These are phyloP conservation scores for Phylloscopus whistleri DNA, from an alignment of 2,113 vertebrate genomes.

Conservation along the genomic window DNA sequence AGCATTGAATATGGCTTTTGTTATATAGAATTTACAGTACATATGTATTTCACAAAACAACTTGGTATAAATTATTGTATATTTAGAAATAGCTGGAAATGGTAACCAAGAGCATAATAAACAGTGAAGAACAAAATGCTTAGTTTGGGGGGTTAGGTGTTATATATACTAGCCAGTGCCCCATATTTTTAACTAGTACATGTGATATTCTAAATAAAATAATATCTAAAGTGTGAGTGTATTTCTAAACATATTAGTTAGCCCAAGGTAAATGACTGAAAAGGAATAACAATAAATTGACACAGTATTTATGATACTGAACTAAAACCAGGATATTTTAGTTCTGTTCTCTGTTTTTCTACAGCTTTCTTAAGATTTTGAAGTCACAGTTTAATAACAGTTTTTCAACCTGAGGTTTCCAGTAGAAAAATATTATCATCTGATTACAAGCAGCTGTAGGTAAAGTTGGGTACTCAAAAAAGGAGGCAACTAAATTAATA, in stretches of 20 bases:
- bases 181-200: not conserved
- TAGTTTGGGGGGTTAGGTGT: not conserved
- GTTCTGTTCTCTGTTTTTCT: not conserved
- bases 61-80: not conserved
- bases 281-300: not conserved
- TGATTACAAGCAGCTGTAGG: not conserved
- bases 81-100: slow-evolving; percentile 11
- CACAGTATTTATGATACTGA: not conserved
- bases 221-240: not conserved
- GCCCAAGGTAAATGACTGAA: not conserved
- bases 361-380: not conserved
- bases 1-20: not conserved
- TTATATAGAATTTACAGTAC: not conserved
- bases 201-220: not conserved
- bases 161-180: not conserved
- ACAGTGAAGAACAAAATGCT: not conserved
- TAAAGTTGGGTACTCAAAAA: not conserved
- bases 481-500: not conserved
- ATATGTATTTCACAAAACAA: not conserved
- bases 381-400: not conserved
- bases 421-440: not conserved
- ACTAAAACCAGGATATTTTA: not conserved
- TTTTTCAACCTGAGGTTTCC: not conserved
- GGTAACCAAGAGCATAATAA: not conserved
- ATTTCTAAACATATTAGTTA: not conserved